Percentiles rank a stretch among this genome's conserved stretches.
Evolutionary conservation across 2,888 invertebrate species (phyloP).

Genomic region (Caenorhabditis sp.): DNA sequence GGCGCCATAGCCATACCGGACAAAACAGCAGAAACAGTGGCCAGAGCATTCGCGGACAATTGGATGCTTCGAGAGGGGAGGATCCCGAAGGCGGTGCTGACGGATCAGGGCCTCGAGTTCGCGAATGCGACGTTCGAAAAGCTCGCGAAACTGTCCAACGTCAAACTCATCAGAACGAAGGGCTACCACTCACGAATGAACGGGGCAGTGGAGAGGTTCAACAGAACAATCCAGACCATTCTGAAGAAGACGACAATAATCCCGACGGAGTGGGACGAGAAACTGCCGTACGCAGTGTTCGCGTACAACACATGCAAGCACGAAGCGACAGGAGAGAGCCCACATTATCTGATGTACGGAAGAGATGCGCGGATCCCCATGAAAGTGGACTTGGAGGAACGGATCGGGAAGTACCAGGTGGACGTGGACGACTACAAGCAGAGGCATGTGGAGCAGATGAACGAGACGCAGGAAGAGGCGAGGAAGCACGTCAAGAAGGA

Average conservation of each 20-base stretch:
- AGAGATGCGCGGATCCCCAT: slow-evolving; percentile 20
- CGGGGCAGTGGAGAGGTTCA: slow-evolving; percentile 57
- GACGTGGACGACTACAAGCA: slow-evolving; percentile 38
- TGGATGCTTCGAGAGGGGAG: slow-evolving; percentile 48
- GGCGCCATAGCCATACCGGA: slow-evolving; percentile 35
- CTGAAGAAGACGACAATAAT: slow-evolving; percentile 33
- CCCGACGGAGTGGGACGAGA: slow-evolving; percentile 53
- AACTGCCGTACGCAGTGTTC: slow-evolving; percentile 45
- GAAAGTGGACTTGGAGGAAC: background rate
- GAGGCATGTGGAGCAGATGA: background rate
- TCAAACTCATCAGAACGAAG: slow-evolving; percentile 25
- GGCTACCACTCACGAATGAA: slow-evolving; percentile 59
- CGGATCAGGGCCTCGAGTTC: slow-evolving; percentile 52
- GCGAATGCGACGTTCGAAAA: slow-evolving; percentile 22
- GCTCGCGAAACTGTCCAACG: slow-evolving; percentile 21
- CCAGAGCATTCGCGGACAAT: slow-evolving; percentile 20
- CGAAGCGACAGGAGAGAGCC: slow-evolving; percentile 42
- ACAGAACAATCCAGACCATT: slow-evolving; percentile 36
- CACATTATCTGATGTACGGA: slow-evolving; percentile 42
- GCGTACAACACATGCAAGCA: slow-evolving; percentile 58
- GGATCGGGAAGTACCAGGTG: background rate
- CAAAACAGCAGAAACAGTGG: slow-evolving; percentile 48
- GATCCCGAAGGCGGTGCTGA: slow-evolving; percentile 24
- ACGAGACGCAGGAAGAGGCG: slow-evolving; percentile 5
- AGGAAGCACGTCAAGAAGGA: slow-evolving; percentile 17